phyloP scores from a whole-genome alignment of 1,140 invertebrate genomes.

The Lasioglossum baleicum region DNA sequence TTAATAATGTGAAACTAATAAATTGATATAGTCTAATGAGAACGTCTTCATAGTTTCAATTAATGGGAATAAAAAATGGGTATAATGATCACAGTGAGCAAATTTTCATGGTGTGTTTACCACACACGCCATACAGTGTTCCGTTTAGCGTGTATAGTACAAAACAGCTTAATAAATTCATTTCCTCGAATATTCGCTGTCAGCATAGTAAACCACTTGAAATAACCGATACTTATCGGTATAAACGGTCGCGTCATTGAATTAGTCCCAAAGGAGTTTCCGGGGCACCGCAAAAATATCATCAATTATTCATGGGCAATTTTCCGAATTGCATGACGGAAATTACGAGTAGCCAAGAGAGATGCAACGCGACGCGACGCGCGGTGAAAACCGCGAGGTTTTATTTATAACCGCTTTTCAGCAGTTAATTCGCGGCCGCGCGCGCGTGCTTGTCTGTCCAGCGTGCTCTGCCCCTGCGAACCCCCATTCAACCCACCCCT shows the following conservation, averaged over 20 bases:
- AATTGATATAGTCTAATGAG: too few species aligned
- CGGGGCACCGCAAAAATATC: not conserved
- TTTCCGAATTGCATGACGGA: conserved; percentile 41
- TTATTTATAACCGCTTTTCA: conserved; percentile 65
- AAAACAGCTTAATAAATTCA: too few species aligned
- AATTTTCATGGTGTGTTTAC: too few species aligned
- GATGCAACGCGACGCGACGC: conserved; percentile 21
- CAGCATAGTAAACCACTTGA: not conserved
- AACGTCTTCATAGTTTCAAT: too few species aligned
- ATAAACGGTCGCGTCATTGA: not conserved
- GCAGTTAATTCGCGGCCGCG: conserved; percentile 56
- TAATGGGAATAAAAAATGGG: too few species aligned
- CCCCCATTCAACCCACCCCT: conserved; percentile 19
- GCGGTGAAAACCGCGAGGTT: conserved; percentile 33
- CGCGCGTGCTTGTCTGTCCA: conserved; percentile 24
- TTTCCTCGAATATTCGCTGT: too few species aligned
- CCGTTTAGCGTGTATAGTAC: too few species aligned
- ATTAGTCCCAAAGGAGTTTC: not conserved
- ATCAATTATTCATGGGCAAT: conserved; percentile 55
- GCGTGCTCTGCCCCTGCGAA: conserved; percentile 15
- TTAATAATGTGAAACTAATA: too few species aligned
- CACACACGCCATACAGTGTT: too few species aligned
- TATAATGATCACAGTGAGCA: too few species aligned
- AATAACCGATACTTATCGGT: not conserved
- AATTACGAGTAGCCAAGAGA: conserved; percentile 23